phyloP scores from a whole-genome alignment of 2,888 invertebrate species.

The Zonitis immaculata region DNA sequence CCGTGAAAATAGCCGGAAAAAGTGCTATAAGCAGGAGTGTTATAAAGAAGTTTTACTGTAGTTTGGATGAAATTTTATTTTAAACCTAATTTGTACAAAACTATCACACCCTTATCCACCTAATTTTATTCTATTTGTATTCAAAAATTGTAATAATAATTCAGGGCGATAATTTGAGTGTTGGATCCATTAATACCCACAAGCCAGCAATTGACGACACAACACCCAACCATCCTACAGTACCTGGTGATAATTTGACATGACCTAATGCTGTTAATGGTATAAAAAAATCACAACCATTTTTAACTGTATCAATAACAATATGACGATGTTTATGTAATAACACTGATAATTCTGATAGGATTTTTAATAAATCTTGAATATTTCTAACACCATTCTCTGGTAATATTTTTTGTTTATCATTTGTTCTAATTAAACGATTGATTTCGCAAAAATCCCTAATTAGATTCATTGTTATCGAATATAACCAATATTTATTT shows the following conservation, averaged over 20 bases:
- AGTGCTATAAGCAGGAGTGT: too few relatives aligned
- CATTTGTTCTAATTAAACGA: conserved; percentile 56
- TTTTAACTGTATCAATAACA: conserved; percentile 77
- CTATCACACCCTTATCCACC: not conserved
- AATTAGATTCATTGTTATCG: conserved; percentile 71
- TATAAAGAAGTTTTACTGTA: too few relatives aligned
- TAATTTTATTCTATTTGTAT: not conserved
- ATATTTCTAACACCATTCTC: conserved; percentile 26
- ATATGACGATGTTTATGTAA: conserved; percentile 58
- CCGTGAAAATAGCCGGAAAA: too few relatives aligned
- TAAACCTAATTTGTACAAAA: too few relatives aligned
- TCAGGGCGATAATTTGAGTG: conserved; percentile 69
- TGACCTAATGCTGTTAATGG: conserved; percentile 78
- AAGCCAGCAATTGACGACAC: conserved; percentile 78
- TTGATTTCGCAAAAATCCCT: conserved; percentile 83
- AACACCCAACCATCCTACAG: conserved; percentile 72
- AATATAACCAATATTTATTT: conserved; percentile 81
- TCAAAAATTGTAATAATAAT: too few relatives aligned
- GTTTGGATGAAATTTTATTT: too few relatives aligned
- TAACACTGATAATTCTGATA: conserved; percentile 30
- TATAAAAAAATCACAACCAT: conserved; percentile 81
- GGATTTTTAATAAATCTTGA: conserved; percentile 27
- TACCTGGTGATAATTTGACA: conserved; percentile 69
- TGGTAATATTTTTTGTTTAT: conserved; percentile 31
- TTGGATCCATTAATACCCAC: conserved; percentile 70